Conservation (phyloP, 2,888 invertebrate species). For the Tiliacea aurago region DNA sequence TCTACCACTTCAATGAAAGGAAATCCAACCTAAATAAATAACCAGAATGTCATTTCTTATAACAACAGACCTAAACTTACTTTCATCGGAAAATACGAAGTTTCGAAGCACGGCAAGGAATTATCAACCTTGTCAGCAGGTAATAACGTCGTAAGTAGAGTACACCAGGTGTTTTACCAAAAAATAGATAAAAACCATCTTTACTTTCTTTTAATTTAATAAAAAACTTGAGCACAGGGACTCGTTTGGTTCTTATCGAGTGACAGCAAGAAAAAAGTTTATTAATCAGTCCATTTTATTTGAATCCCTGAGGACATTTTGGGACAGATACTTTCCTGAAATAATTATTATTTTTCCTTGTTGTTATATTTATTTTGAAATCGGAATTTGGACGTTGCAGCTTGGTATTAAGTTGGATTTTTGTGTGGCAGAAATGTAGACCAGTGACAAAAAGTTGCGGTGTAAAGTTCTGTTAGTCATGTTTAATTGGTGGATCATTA, state of each 20-base stretch:
- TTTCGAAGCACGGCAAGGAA: background rate
- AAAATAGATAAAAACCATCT: slow-evolving; percentile 29
- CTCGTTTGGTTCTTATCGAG: slow-evolving; percentile 47
- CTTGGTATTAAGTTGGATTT: background rate
- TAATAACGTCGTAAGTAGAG: slow-evolving; percentile 20
- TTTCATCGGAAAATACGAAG: slow-evolving; percentile 12
- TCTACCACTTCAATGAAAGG: slow-evolving; percentile 6
- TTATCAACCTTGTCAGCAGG: background rate
- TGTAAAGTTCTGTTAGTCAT: slow-evolving; percentile 10
- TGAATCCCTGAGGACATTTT: slow-evolving; percentile 39
- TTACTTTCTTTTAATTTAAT: slow-evolving; percentile 58
- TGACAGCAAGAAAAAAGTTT: slow-evolving; percentile 54
- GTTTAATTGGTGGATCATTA: slow-evolving; percentile 23
- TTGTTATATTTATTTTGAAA: slow-evolving; percentile 10
- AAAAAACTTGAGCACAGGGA: slow-evolving; percentile 39
- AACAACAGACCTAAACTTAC: slow-evolving; percentile 14
- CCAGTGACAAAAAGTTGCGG: background rate
- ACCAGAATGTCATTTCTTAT: slow-evolving; percentile 15
- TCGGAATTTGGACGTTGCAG: background rate
- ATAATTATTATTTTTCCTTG: slow-evolving; percentile 41
- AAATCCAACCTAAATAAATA: slow-evolving; percentile 34
- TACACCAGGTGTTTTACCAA: background rate
- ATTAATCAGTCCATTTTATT: slow-evolving; percentile 57
- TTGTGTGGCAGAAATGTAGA: background rate
- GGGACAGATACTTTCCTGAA: slow-evolving; percentile 26